phyloP scores from a whole-genome alignment of 2,888 invertebrate species.

The Nipponacmea schrenckii region DNA sequence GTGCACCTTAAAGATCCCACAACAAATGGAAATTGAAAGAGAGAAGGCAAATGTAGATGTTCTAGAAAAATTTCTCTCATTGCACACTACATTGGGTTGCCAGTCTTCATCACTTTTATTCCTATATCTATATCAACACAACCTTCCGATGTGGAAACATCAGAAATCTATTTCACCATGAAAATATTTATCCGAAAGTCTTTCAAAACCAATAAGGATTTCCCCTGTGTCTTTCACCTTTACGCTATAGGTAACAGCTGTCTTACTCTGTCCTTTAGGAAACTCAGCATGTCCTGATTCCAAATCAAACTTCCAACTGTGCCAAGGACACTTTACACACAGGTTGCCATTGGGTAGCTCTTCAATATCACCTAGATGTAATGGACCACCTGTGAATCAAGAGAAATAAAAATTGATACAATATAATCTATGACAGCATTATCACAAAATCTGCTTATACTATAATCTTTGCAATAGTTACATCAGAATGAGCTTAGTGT shows the following conservation, averaged over 20 bases:
- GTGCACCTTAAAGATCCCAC: too few species aligned
- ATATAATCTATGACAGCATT: not conserved
- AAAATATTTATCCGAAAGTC: slow-evolving; percentile 46
- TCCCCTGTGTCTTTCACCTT: slow-evolving; percentile 45
- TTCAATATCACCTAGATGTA: slow-evolving; percentile 63
- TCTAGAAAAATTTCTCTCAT: too few species aligned
- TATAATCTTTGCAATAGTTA: too few species aligned
- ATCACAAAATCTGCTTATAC: too few species aligned
- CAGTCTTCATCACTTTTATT: too few species aligned
- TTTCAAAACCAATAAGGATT: slow-evolving; percentile 56
- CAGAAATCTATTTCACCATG: slow-evolving; percentile 27
- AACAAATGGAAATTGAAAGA: too few species aligned
- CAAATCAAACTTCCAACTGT: slow-evolving; percentile 61
- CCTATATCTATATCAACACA: too few species aligned
- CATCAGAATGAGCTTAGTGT: too few species aligned
- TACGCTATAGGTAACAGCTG: slow-evolving; percentile 49
- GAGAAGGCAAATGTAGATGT: too few species aligned
- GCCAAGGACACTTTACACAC: slow-evolving; percentile 64
- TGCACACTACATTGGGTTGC: too few species aligned
- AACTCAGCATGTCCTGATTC: slow-evolving; percentile 43
- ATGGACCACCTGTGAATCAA: slow-evolving; percentile 55
- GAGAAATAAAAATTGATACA: not conserved
- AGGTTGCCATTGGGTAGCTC: slow-evolving; percentile 49
- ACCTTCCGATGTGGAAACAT: not conserved
- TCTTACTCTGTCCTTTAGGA: slow-evolving; percentile 40